Evolutionary conservation across 2,888 invertebrate species (phyloP), one percentile per base, ranked within the genome.

Genomic region (Zelleria hepariella): DNA sequence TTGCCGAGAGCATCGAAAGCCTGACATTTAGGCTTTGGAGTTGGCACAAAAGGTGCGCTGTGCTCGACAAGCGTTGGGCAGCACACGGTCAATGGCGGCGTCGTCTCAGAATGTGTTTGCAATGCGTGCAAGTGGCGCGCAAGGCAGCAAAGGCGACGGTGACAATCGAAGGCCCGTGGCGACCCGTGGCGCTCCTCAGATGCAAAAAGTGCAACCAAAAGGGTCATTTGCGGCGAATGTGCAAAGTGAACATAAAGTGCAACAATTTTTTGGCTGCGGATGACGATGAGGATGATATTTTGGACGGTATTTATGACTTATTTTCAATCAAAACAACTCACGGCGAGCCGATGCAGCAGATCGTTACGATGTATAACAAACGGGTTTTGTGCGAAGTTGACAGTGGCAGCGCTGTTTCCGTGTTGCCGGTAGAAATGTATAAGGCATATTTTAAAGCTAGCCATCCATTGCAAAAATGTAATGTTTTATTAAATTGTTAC

Each of bases 11-110:
- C 55, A 47, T 63, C 7, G 62, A 60, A 20, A 60, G 49, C 2
- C 58, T 66, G 26, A 63, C 64, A 1, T 59, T 66, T 23, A 58
- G 26, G 64, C 63, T 18, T 47, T 64, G 27, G 62, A 62, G 54
- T 10, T 64, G 24, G 61, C 62, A 25, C 62, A 62, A 32, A 49
- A 18, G 23, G 60, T 60, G 49, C 58, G 51, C 21, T 48, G 48
- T 20, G 58, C 51, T 18, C 49, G 58, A 2, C 58, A 21, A 5
- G 58, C 58, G 15, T 15, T 58, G 47, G 20, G 10, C 6, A 20
- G 7, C n/a, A 6, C 27, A 10, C 8, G 8, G 51, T 15, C 18
- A 26, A 51, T 24, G 49, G 26, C 26, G 18, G 5, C 7, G 26
- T 5, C 26, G 26, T n/a, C n/a, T 5, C 57, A 20, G 48, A 21